Evolutionary conservation across 1,140 invertebrate genomes (phyloP).

Genomic region (Solenopsis fugax): DNA sequence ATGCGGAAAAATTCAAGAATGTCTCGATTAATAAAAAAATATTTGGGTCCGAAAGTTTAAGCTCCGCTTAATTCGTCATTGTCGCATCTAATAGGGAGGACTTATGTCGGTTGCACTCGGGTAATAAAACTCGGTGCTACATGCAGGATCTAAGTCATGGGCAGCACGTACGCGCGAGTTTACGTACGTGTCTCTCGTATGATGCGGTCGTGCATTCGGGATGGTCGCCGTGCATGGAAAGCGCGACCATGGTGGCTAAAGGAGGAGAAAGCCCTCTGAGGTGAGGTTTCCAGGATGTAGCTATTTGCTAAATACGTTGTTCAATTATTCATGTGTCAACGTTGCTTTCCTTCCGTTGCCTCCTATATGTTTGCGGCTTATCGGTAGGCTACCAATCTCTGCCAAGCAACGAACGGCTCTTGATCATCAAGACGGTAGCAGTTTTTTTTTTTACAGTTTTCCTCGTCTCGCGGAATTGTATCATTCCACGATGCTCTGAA

Average conservation of each 20-base stretch:
- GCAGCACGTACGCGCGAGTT: conserved; percentile 47
- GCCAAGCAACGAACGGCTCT: not conserved
- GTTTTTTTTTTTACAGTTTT: conserved; percentile 21
- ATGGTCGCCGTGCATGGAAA: conserved; percentile 44
- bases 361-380: conserved; percentile 55
- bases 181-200: conserved; percentile 60
- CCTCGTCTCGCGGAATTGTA: not conserved
- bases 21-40: not conserved
- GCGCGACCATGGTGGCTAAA: conserved; percentile 11
- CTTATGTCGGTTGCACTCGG: not conserved
- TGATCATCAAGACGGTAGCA: conserved; percentile 2
- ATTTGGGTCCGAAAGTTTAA: not conserved
- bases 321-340: conserved; percentile 78
- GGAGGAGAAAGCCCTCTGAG: conserved; percentile 28
- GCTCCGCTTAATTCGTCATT: conserved; percentile 32
- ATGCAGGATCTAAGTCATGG: conserved; percentile 33
- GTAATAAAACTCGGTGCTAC: conserved; percentile 45
- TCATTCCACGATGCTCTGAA: not conserved
- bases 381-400: conserved; percentile 62
- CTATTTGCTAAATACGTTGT: conserved; percentile 78
- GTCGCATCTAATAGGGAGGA: conserved; percentile 38
- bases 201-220: conserved; percentile 52
- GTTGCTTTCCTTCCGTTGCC: conserved; percentile 46
- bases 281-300: conserved; percentile 55
- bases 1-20: not conserved